phyloP scores from a whole-genome alignment of 2,888 invertebrate genomes.

The Athrips mouffetella region DNA sequence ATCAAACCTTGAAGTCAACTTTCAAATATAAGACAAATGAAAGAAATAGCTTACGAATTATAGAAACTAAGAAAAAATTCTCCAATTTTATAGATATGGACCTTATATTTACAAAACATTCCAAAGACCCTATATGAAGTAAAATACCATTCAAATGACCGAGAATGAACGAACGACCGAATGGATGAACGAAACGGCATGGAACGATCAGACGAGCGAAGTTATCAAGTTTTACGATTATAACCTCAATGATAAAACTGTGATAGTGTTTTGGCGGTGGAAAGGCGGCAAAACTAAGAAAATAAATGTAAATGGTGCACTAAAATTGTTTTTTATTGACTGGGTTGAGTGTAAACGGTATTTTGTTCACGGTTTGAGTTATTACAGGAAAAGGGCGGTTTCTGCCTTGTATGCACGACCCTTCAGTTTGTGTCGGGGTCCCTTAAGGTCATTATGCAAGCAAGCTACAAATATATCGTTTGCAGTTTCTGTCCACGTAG shows the following conservation, averaged over 20 bases:
- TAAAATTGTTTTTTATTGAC: neutral
- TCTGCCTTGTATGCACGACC: no score
- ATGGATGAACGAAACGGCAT: neutral
- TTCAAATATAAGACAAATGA: no score
- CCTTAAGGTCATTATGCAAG: no score
- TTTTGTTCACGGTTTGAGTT: no score
- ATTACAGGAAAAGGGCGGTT: no score
- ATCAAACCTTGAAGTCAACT: no score
- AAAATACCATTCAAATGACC: conserved; percentile 7
- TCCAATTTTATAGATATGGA: no score
- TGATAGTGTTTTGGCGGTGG: conserved; percentile 21
- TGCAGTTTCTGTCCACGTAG: no score
- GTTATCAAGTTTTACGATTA: conserved; percentile 2
- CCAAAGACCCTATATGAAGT: neutral
- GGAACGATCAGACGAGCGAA: conserved; percentile 1
- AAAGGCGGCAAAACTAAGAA: conserved; percentile 22
- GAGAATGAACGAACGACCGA: neutral
- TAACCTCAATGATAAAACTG: neutral
- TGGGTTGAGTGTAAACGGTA: neutral
- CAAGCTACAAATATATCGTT: no score
- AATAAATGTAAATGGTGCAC: conserved; percentile 10
- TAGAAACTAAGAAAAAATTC: no score
- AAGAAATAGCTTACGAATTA: no score
- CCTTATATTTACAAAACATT: neutral
- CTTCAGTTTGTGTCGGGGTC: no score